Conservation (phyloP, 2,797 vertebrate genomes). For the Lagocephalus sceleratus region DNA sequence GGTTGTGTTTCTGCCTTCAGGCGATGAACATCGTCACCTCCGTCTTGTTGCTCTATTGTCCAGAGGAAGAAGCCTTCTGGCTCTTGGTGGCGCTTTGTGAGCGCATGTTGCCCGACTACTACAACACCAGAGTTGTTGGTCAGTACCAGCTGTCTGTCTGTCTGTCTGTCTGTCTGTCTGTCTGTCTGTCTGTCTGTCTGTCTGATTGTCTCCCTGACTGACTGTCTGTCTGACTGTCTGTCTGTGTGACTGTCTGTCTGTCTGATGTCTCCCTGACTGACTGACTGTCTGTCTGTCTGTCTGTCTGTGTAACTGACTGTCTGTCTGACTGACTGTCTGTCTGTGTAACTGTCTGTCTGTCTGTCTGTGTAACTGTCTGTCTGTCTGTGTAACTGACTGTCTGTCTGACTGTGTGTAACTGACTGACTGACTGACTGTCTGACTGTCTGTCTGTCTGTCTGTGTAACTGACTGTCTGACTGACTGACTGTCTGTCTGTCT, state of each 20-base stretch:
- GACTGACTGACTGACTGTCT: too few species aligned
- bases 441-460: not conserved
- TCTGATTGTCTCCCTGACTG: too few species aligned
- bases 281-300: too few species aligned
- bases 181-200: not conserved
- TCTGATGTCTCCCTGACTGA: too few species aligned
- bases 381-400: too few species aligned
- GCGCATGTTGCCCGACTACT: conserved; percentile 95
- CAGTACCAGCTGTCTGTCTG: conserved; percentile 12
- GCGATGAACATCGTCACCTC: conserved; percentile 99
- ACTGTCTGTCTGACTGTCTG: not conserved
- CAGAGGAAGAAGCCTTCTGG: conserved; percentile 97
- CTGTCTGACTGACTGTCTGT: not conserved
- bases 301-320: too few species aligned
- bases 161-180: not conserved
- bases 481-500: not conserved
- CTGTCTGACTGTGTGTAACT: too few species aligned
- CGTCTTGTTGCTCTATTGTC: conserved; percentile 89
- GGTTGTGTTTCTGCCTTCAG: conserved; percentile 54
- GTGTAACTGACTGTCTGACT: too few species aligned
- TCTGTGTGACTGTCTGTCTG: not conserved
- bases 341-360: not conserved
- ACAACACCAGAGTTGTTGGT: conserved; percentile 97
- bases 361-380: too few species aligned
- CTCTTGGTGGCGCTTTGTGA: conserved; percentile 94